These are phyloP conservation scores for Ceyx erithaca DNA, from an alignment of 2,797 vertebrate species.

Conservation along the genomic window DNA sequence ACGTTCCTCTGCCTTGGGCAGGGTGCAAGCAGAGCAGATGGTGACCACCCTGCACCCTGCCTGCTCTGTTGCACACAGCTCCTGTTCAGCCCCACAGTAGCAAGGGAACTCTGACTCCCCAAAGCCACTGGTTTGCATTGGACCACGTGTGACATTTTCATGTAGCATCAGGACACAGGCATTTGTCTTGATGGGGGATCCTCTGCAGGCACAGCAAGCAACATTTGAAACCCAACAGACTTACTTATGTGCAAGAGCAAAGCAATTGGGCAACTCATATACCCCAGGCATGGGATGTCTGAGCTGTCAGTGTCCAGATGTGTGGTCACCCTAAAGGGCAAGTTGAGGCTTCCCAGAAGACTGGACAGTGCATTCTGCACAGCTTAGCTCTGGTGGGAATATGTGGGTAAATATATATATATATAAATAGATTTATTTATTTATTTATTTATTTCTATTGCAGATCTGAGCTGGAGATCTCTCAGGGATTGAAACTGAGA, in stretches of 20 bases:
- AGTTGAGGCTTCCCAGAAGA: neutral
- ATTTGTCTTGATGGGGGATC: neutral
- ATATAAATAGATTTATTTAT: too few species aligned
- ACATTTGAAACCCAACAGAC: neutral
- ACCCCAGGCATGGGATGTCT: neutral
- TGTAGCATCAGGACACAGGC: neutral
- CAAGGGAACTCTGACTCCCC: neutral
- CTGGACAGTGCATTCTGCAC: neutral
- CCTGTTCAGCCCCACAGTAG: neutral
- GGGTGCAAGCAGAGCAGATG: rapidly evolving
- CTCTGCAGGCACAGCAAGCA: neutral
- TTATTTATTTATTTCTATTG: too few species aligned
- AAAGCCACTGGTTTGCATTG: neutral
- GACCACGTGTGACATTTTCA: rapidly evolving
- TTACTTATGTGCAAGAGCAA: neutral
- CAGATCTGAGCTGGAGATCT: neutral
- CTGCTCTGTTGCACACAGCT: neutral
- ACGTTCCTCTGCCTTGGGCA: rapidly evolving
- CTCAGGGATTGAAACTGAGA: neutral
- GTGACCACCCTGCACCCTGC: neutral
- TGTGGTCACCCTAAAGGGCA: neutral
- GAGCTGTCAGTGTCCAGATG: neutral
- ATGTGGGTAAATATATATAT: too few species aligned
- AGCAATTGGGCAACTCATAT: neutral
- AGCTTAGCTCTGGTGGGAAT: neutral